A percentile compares a stretch with the other conserved stretches of the same genome.
These are phyloP conservation scores for Drosophila birchii DNA, from an alignment of 2,888 invertebrate genomes.

Conservation along the genomic window DNA sequence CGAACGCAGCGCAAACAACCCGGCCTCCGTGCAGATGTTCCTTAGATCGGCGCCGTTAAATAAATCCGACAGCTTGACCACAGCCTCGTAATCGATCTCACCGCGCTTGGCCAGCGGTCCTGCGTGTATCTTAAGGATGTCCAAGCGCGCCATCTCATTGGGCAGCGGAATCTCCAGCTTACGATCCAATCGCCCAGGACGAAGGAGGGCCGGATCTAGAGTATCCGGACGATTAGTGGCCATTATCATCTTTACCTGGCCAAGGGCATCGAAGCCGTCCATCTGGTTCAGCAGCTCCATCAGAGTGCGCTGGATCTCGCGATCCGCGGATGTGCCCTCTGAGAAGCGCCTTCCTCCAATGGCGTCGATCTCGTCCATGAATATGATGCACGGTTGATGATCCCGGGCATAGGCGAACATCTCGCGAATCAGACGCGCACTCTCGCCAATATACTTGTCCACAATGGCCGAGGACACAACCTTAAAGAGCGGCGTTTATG, in stretches of 20 bases:
- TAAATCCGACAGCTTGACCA: conserved; percentile 98
- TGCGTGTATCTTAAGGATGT: conserved; percentile 98
- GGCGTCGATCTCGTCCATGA: conserved; percentile 99
- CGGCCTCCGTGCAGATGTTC: conserved; percentile 99
- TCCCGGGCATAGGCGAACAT: conserved; percentile 99
- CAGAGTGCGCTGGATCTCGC: conserved; percentile 98
- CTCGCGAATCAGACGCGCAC: conserved; percentile 97
- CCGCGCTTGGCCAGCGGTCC: conserved; percentile 97
- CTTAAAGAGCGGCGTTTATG: background rate
- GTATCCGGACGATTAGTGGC: conserved; percentile 99
- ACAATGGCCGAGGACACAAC: conserved; percentile 99
- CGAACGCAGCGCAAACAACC: conserved; percentile 92
- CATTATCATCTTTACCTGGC: conserved; percentile 99
- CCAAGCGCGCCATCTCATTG: conserved; percentile 97
- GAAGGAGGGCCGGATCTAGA: conserved; percentile 96
- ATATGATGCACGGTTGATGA: conserved; percentile 99
- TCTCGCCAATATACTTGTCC: conserved; percentile 99
- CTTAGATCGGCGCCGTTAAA: conserved; percentile 99
- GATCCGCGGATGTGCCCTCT: conserved; percentile 98
- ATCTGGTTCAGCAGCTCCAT: conserved; percentile 99
- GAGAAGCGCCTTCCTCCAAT: conserved; percentile 98
- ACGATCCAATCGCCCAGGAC: conserved; percentile 97
- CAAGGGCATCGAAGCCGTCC: conserved; percentile 99
- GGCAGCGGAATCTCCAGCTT: conserved; percentile 99
- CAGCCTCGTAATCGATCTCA: conserved; percentile 99